Conservation (phyloP, 2,113 vertebrate species). For the Eublepharis macularius region DNA sequence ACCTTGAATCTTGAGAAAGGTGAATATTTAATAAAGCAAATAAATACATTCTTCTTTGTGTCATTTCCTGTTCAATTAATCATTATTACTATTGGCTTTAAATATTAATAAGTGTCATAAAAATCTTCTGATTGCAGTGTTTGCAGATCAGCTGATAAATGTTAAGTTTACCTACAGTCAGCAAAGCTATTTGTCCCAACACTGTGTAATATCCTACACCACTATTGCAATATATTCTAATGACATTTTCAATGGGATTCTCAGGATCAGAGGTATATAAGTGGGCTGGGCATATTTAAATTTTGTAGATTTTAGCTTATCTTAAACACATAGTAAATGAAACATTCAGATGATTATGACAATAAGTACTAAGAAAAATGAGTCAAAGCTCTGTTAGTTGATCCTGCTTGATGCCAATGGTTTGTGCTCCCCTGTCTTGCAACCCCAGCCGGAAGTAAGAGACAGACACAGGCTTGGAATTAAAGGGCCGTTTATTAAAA, state of each 20-base stretch:
- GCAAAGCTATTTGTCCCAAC: not conserved
- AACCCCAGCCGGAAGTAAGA: too few species aligned
- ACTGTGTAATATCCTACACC: not conserved
- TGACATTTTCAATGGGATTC: not conserved
- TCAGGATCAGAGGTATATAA: not conserved
- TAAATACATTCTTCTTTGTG: not conserved
- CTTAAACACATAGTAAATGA: not conserved
- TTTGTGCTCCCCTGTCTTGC: not conserved
- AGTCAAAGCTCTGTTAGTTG: not conserved
- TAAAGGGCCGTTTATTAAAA: too few species aligned
- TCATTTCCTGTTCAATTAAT: not conserved
- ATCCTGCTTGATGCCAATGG: not conserved
- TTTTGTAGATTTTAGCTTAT: not conserved
- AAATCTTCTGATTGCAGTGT: not conserved
- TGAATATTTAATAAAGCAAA: not conserved
- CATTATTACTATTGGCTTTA: conserved; percentile 2
- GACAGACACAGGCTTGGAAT: too few species aligned
- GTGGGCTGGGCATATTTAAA: not conserved
- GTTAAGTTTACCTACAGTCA: not conserved
- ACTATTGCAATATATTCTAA: not conserved
- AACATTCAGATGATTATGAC: not conserved
- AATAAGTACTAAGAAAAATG: not conserved
- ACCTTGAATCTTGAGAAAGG: too few species aligned
- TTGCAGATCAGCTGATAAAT: not conserved
- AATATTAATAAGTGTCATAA: not conserved